A percentile compares a stretch with the other conserved stretches of the same genome.
phyloP scores from a whole-genome alignment of 1,140 invertebrate genomes.

The Chelonus insularis region DNA sequence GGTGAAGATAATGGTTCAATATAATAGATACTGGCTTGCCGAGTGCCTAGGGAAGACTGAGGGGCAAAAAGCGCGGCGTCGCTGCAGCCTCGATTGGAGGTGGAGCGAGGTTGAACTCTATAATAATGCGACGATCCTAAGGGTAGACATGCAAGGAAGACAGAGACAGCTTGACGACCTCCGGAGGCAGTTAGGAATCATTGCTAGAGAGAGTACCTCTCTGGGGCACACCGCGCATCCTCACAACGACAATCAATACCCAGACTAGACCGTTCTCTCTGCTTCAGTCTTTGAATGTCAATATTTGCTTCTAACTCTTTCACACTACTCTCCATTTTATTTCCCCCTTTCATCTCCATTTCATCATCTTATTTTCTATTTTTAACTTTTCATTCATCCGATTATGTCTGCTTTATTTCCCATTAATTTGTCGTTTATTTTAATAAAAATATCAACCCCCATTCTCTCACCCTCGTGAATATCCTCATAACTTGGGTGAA shows the following conservation, averaged over 20 bases:
- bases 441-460: too few species aligned
- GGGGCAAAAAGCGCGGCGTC: conserved; percentile 37
- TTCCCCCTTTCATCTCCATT: background rate
- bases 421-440: background rate
- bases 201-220: conserved; percentile 3
- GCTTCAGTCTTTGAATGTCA: conserved; percentile 18
- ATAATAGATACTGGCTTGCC: conserved; percentile 49
- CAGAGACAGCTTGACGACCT: conserved; percentile 5
- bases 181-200: conserved; percentile 6
- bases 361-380: background rate
- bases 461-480: too few species aligned
- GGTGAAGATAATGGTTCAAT: conserved; percentile 23
- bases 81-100: conserved; percentile 9
- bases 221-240: conserved; percentile 25
- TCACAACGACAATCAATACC: conserved; percentile 23
- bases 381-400: conserved; percentile 3
- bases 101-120: conserved; percentile 3
- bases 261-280: background rate
- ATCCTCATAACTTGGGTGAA: too few species aligned
- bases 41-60: conserved; percentile 58
- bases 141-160: conserved; percentile 2
- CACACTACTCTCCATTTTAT: background rate
- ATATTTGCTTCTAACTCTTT: conserved; percentile 18
- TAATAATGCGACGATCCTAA: conserved; percentile 22
- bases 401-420: background rate